Conservation (phyloP, 2,888 invertebrate species). For the Scrobipalpa costella region DNA sequence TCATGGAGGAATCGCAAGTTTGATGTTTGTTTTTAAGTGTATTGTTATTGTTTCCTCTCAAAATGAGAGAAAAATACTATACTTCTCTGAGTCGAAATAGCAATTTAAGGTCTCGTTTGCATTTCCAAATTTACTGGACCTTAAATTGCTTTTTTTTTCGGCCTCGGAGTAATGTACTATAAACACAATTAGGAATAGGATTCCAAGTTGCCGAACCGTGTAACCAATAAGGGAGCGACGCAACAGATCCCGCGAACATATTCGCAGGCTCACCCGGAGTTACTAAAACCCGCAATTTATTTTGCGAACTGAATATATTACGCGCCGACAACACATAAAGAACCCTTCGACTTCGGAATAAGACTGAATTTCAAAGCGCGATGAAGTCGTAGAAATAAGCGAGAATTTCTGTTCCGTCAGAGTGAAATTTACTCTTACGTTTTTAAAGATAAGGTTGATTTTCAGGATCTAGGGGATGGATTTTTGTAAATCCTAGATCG, state of each 20-base stretch:
- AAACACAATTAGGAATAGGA: constrained; percentile 61
- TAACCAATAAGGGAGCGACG: constrained; percentile 71
- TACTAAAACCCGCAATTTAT: constrained; percentile 81
- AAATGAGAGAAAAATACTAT: no score
- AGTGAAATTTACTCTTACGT: constrained; percentile 53
- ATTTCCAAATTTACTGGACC: no score
- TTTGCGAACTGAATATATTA: constrained; percentile 81
- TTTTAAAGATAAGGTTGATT: constrained; percentile 43
- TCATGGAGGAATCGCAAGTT: no score
- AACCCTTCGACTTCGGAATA: constrained; percentile 57
- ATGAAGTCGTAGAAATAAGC: constrained; percentile 64
- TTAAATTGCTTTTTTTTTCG: no score
- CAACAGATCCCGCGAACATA: constrained; percentile 80
- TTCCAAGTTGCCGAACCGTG: constrained; percentile 57
- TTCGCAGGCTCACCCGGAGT: constrained; percentile 79
- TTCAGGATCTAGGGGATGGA: constrained; percentile 42
- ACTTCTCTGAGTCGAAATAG: no score
- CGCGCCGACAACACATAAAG: constrained; percentile 57
- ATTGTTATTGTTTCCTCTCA: no score
- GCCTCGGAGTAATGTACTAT: no score
- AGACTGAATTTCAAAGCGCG: constrained; percentile 56
- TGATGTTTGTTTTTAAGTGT: no score
- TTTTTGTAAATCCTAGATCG: constrained; percentile 72
- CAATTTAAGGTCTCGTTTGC: no score
- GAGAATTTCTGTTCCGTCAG: constrained; percentile 50